Base-by-base conservation (phyloP, 2,888 invertebrate species). In the Stenotaenia linearis region DNA sequence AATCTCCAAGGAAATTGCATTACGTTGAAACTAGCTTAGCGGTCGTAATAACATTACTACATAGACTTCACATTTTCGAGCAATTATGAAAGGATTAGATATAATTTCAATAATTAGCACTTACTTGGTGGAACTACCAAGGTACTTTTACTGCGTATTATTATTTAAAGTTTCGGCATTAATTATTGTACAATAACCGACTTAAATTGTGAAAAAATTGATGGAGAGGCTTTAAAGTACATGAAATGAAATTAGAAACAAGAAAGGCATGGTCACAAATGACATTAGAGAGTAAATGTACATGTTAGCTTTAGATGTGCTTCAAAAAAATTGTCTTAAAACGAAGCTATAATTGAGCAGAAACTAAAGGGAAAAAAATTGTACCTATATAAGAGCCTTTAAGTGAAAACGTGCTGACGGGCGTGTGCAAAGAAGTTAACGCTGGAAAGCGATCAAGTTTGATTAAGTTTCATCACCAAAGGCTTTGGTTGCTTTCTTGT, bases 391-490 rank as follows among this genome's bases (percentile, higher is more conserved):
- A 10, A 69, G 25, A 23, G 23, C 9, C 25, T 9, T 61, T 61
- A 25, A 61, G 61, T 61, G 61, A 61, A 61, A 28, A 28, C 69
- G 25, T 69, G 69, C 69, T 28, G 69, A 69, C 69, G 10, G 69
- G 23, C 25, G 69, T 69, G 6, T 69, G 69, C 12, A 28, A 69
- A 10, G 23, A 50, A 50, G 50, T 50, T 50, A 50, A 69, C 25
- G 69, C 69, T 25, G 69, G 28, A 69, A 28, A 25, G 69, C 28
- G 25, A 69, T 69, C 69, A 69, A 69, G 25, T 69, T 45, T 45
- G 45, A 45, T 45, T 45, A 45, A 45, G 45, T 45, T 69, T 69
- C 69, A 69, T 69, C 69, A 69, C 61, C 61, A 61, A 61, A 61
- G 61, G 61, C 23, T 61, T 61, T 69, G 25, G 12, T 69, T 28